A percentile compares a stretch with the other conserved stretches of the same genome.
Evolutionary conservation across 2,888 invertebrate species (phyloP).

Genomic region (Drosophila antonietae): DNA sequence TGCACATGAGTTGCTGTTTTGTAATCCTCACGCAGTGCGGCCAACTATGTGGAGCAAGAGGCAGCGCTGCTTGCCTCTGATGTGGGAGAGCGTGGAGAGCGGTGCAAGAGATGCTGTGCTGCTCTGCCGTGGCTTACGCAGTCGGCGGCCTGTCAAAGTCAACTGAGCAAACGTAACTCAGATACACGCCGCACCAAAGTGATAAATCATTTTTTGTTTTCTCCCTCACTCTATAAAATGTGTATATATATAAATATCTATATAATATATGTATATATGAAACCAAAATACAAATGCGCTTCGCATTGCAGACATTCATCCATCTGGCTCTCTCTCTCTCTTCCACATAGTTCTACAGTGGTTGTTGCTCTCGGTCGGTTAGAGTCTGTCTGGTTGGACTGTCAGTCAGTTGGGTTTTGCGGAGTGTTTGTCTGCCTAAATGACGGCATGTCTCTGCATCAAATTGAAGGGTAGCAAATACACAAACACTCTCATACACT

Average conservation of each 20-base stretch:
- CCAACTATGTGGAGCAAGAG: constrained; percentile 1
- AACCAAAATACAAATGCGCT: constrained; percentile 66
- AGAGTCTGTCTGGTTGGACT: constrained; percentile 11
- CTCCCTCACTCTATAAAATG: constrained; percentile 17
- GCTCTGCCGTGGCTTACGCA: constrained; percentile 11
- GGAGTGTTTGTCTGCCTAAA: constrained; percentile 64
- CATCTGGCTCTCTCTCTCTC: background rate
- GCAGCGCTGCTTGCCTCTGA: background rate
- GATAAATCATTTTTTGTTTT: constrained; percentile 73
- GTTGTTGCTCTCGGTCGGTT: constrained; percentile 14
- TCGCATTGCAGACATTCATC: constrained; percentile 44
- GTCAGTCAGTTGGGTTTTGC: constrained; percentile 56
- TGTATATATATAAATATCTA: background rate
- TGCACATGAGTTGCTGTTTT: constrained; percentile 77
- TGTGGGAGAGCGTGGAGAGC: background rate
- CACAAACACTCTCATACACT: constrained; percentile 10
- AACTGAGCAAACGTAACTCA: constrained; percentile 66
- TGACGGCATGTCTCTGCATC: constrained; percentile 67
- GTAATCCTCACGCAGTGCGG: constrained; percentile 60
- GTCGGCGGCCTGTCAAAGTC: constrained; percentile 73
- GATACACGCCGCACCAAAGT: constrained; percentile 47
- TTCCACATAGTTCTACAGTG: constrained; percentile 24
- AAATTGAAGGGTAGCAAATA: constrained; percentile 72
- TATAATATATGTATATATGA: constrained; percentile 15
- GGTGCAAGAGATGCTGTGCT: constrained; percentile 5